Percentiles rank a stretch among this genome's conserved stretches.
phyloP scores from a whole-genome alignment of 1,140 invertebrate species.

The Diploscapter pachys region DNA sequence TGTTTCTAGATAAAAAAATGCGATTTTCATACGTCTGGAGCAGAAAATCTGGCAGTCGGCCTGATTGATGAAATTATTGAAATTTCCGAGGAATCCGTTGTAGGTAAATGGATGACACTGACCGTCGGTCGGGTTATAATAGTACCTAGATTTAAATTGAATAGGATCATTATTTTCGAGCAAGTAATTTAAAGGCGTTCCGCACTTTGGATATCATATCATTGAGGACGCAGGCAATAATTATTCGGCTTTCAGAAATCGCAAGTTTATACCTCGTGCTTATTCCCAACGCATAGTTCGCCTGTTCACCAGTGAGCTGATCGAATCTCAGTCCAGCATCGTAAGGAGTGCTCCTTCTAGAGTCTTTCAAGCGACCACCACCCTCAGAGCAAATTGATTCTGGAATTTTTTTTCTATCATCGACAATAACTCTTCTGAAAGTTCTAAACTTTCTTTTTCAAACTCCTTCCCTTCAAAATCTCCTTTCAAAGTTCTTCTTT shows the following conservation, averaged over 20 bases:
- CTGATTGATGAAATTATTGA: constrained; percentile 58
- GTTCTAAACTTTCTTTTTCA: neutral
- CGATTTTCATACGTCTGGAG: constrained; percentile 45
- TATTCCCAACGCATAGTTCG: constrained; percentile 28
- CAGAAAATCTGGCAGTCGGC: constrained; percentile 57
- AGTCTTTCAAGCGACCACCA: constrained; percentile 15
- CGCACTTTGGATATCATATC: no score
- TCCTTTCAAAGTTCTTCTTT: no score
- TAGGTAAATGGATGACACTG: constrained; percentile 50
- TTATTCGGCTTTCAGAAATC: no score
- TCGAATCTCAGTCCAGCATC: constrained; percentile 31
- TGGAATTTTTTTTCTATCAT: neutral
- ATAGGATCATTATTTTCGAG: neutral
- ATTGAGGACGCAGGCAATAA: no score
- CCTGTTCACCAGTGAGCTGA: constrained; percentile 23
- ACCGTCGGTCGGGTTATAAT: constrained; percentile 53
- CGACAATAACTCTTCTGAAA: no score
- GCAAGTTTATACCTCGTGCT: constrained; percentile 3
- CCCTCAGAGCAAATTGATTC: constrained; percentile 30
- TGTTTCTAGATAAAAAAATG: neutral
- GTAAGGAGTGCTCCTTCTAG: constrained; percentile 8
- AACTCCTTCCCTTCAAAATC: no score
- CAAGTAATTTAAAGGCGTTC: no score
- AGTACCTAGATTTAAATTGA: constrained; percentile 40
- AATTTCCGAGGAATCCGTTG: constrained; percentile 52